Base-by-base conservation (phyloP, 2,797 vertebrate species). In the Dipus sagitta region DNA sequence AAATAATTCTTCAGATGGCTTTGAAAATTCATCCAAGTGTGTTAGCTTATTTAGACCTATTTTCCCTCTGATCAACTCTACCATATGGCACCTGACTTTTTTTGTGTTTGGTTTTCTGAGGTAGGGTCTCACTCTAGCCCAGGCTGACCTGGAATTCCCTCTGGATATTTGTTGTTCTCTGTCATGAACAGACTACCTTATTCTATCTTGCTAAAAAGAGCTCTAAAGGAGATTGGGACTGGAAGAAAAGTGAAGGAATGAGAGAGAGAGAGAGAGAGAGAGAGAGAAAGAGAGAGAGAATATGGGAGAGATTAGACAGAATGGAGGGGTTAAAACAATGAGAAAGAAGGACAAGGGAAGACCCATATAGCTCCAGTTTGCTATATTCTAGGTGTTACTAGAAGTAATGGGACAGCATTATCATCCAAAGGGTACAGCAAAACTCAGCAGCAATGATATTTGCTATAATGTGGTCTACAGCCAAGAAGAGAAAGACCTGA, bases 281-380 rank as follows among this genome's bases (percentile, higher is more conserved):
- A 24, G n/a, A 32, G 32, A 68, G 17, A 30, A 15, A 78, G 72
- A 34, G 60, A 60, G 17, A 30, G 23, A 78, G 72, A 34, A 26
- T 24, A 20, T n/a, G 38, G 34, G 60, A 60, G 47, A 58, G 96
- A 97, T 96, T 95, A 95, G 77, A 96, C 95, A 89, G 72, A 94
- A 94, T 94, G 91, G 78, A n/a, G 92, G 81, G 67, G 87, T 62
- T 90, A 74, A 60, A 47, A 30, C 38, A 78, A 34, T 77, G n/a
- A 86, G n/a, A 94, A 68, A 6, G 52, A 82, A 74, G n/a, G 72
- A 11, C 47, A 81, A 20, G 58, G 54, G 28, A 62, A 74, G 52
- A 82, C 18, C 64, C 11, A 6, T 84, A 32, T 68, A 92, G 34
- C 14, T 83, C 11, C 64, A 65, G 10, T 92, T 78, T 67, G 32